Evolutionary conservation across 2,113 vertebrate species (phyloP).

Genomic region (Isurus oxyrinchus): DNA sequence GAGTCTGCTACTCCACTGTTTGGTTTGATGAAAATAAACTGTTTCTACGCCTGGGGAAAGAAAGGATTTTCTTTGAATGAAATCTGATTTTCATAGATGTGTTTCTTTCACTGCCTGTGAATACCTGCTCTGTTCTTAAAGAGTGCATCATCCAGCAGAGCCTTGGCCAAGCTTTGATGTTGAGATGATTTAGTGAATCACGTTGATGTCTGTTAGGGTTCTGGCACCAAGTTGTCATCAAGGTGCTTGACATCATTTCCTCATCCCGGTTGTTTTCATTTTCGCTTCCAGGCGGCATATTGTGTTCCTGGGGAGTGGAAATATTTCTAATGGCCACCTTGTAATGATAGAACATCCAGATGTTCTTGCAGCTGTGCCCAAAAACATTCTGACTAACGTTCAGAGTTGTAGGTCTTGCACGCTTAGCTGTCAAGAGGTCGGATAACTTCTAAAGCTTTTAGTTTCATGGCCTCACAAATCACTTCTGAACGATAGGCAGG

Average conservation of each 20-base stretch:
- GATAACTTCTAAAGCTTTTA: background rate
- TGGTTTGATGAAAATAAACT: background rate
- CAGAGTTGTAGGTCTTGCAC: background rate
- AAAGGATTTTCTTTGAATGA: background rate
- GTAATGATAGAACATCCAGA: constrained; percentile 7
- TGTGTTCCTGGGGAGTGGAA: background rate
- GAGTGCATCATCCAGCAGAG: background rate
- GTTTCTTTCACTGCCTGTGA: background rate
- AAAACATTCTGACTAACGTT: background rate
- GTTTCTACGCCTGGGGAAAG: background rate
- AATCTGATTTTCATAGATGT: background rate
- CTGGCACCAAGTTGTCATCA: background rate
- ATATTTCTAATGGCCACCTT: background rate
- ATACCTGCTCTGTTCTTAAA: background rate
- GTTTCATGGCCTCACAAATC: background rate
- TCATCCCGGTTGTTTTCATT: background rate
- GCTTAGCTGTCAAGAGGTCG: background rate
- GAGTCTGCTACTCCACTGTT: background rate
- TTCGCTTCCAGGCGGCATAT: background rate
- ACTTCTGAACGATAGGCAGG: background rate
- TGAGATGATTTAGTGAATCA: constrained; percentile 2
- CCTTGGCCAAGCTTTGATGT: background rate
- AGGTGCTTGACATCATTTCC: constrained; percentile 14
- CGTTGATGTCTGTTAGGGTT: background rate
- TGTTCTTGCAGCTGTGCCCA: background rate